These are phyloP conservation scores for Fukomys damarensis DNA, from an alignment of 2,113 vertebrate species.

Conservation along the genomic window DNA sequence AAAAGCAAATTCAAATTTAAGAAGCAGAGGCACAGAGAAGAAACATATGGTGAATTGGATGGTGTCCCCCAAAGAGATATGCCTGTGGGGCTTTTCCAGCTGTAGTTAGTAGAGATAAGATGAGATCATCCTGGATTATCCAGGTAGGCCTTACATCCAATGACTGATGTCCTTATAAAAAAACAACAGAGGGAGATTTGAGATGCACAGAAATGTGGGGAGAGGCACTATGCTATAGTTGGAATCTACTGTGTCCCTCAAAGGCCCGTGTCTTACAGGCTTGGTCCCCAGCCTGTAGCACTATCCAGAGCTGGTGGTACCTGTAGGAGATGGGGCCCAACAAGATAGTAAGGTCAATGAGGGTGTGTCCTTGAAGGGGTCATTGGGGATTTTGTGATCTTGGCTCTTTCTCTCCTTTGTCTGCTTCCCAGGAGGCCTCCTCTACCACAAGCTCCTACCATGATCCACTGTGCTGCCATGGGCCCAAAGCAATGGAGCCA, in stretches of 20 bases:
- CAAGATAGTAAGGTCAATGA: neutral
- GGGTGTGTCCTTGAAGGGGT: neutral
- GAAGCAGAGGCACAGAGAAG: neutral
- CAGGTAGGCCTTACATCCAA: neutral
- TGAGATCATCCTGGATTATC: neutral
- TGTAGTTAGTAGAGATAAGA: neutral
- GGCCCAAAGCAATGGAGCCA: neutral
- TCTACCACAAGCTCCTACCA: neutral
- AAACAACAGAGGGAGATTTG: neutral
- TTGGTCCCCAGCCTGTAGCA: neutral
- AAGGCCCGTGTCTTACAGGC: neutral
- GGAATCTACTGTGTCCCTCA: neutral
- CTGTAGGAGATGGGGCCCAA: neutral
- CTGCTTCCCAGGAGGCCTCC: neutral
- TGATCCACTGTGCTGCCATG: neutral
- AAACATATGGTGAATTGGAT: too few species aligned
- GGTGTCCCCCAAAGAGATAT: accelerated
- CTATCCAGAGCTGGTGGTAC: neutral
- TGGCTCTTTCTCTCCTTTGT: neutral
- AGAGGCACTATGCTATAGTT: neutral
- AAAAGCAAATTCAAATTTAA: neutral
- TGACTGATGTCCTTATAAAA: neutral
- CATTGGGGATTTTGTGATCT: too few species aligned
- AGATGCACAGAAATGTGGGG: neutral
- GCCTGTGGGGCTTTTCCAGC: neutral